phyloP scores from a whole-genome alignment of 1,140 invertebrate genomes.

The Cryptotermes secundus region DNA sequence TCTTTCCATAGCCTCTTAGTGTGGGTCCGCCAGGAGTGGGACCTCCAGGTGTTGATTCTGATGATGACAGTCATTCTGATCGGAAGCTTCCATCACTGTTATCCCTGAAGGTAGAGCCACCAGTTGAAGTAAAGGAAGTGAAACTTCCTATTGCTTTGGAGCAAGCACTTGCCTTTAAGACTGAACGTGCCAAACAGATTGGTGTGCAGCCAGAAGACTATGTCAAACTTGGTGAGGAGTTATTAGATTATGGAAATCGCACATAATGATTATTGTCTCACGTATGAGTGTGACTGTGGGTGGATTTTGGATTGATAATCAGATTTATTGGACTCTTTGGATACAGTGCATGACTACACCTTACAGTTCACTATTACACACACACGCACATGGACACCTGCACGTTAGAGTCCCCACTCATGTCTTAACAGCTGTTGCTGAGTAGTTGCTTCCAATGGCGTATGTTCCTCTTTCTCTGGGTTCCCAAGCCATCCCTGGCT shows the following conservation, averaged over 20 bases:
- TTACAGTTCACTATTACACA: too few relatives aligned
- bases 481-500: too few relatives aligned
- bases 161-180: constrained; percentile 84
- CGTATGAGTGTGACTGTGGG: too few relatives aligned
- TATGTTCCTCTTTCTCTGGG: too few relatives aligned
- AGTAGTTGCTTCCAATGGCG: too few relatives aligned
- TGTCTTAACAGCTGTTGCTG: too few relatives aligned
- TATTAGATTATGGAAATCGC: background rate
- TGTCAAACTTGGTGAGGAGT: background rate
- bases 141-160: constrained; percentile 80
- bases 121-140: constrained; percentile 58
- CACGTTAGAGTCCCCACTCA: too few relatives aligned
- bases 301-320: too few relatives aligned
- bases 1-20: constrained; percentile 16
- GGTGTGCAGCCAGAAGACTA: constrained; percentile 54
- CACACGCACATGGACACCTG: too few relatives aligned
- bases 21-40: constrained; percentile 37
- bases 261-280: too few relatives aligned
- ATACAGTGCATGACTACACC: too few relatives aligned
- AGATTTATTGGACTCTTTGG: too few relatives aligned
- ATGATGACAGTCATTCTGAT: constrained; percentile 35
- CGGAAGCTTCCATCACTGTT: constrained; percentile 51
- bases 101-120: constrained; percentile 59
- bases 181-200: constrained; percentile 77
- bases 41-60: background rate